Percentiles rank a stretch among this genome's conserved stretches.
Evolutionary conservation across 23 tunicate species (phyloP).

Genomic region (Trididemnum miniatum): DNA sequence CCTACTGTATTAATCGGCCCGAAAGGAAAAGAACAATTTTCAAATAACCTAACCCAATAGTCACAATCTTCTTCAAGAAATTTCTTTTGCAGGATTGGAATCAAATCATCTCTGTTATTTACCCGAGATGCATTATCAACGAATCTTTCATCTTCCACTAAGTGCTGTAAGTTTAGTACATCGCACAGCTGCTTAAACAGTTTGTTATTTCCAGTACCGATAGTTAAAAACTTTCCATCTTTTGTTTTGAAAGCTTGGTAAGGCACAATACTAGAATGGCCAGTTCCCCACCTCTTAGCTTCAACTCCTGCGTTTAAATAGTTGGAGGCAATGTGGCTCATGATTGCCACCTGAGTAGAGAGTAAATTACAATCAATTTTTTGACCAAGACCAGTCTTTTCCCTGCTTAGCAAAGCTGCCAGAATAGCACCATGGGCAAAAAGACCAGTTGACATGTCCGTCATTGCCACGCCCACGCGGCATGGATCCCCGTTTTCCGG

Average conservation of each 20-base stretch:
- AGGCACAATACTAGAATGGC: slow-evolving; percentile 92
- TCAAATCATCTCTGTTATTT: slow-evolving; percentile 55
- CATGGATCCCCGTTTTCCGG: slow-evolving; percentile 95
- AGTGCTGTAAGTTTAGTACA: slow-evolving; percentile 22
- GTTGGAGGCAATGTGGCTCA: slow-evolving; percentile 79
- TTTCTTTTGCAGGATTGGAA: slow-evolving; percentile 42
- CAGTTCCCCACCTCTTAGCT: slow-evolving; percentile 92
- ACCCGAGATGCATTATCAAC: slow-evolving; percentile 57
- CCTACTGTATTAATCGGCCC: slow-evolving; percentile 87
- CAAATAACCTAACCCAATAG: slow-evolving; percentile 73
- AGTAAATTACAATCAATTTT: slow-evolving; percentile 88
- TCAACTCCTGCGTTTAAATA: slow-evolving; percentile 81
- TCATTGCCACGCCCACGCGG: slow-evolving; percentile 93
- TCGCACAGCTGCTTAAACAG: slow-evolving; percentile 74
- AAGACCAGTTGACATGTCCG: slow-evolving; percentile 93
- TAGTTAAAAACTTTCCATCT: slow-evolving; percentile 73
- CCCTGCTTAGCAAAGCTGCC: slow-evolving; percentile 70
- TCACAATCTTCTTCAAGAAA: slow-evolving; percentile 50
- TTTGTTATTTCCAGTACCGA: slow-evolving; percentile 93
- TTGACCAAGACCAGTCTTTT: slow-evolving; percentile 67
- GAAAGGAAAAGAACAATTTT: slow-evolving; percentile 72
- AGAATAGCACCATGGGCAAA: slow-evolving; percentile 90
- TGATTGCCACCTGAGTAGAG: slow-evolving; percentile 73
- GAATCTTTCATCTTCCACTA: slow-evolving; percentile 50
- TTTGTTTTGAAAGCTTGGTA: slow-evolving; percentile 97